A percentile compares a stretch with the other conserved stretches of the same genome.
These are phyloP conservation scores for Neofelis nebulosa DNA, from an alignment of 2,113 vertebrate genomes.

Conservation along the genomic window DNA sequence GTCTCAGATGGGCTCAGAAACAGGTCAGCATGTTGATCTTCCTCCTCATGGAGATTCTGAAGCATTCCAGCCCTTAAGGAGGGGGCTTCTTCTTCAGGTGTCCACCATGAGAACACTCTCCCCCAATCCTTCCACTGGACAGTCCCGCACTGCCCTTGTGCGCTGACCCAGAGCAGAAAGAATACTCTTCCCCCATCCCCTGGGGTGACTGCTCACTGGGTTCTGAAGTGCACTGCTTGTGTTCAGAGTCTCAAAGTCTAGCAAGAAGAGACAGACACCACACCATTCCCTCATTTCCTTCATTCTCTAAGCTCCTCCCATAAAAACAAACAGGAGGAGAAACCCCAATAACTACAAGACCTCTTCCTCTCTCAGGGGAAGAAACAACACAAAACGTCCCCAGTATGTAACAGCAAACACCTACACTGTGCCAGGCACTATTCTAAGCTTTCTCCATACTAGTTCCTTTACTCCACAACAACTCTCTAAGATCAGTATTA, in stretches of 20 bases:
- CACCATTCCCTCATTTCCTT: background rate
- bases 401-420: background rate
- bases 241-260: background rate
- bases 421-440: no score
- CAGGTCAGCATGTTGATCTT: background rate
- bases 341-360: background rate
- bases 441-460: background rate
- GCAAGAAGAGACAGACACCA: background rate
- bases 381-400: background rate
- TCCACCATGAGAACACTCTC: background rate
- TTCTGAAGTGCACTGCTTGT: background rate
- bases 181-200: background rate
- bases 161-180: background rate
- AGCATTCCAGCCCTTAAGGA: background rate
- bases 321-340: background rate
- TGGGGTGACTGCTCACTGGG: background rate
- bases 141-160: background rate
- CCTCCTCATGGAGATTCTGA: background rate
- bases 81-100: no score
- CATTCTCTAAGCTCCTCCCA: background rate
- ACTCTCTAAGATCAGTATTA: background rate
- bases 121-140: background rate
- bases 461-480: background rate
- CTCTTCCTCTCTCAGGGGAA: background rate
- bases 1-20: background rate